Base-by-base conservation (phyloP, 2,797 vertebrate species). In the Melopsittacus undulatus region DNA sequence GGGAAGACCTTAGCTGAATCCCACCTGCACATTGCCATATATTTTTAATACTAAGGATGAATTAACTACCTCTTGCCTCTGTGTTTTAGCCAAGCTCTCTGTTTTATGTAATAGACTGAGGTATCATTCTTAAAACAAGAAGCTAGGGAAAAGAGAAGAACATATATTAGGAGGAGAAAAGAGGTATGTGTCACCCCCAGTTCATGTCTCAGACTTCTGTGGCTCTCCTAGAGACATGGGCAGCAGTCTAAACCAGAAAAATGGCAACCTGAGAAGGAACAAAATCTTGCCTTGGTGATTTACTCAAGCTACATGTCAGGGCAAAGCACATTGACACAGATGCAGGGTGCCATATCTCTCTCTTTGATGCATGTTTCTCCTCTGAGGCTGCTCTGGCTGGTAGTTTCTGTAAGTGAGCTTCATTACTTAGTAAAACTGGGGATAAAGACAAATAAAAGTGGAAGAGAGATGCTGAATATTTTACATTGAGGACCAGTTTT, bases 1-100 rank as follows among this genome's bases (percentile, higher is more conserved):
- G 62, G 56, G 64, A 91, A 91, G 22, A 86, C 13, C n/a, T 40
- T 30, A 87, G 16, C 16, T 88, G 63, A 56, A 68, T 91, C 95
- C 18, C 38, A 46, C n/a, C 84, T 67, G 56, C 21, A 88, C 24
- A 19, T 83, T 83, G 30, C 9, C 82, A 61, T 69, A 79, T 8
- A 52, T 52, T 45, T 92, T 56, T 26, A 78, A 49, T 74, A 75
- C 9, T 83, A 75, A 64, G 40, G n/a, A 75, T 74, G 69, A 90
- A 92, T 87, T 95, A 79, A 61, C 29, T 81, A 8, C 19, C 3
- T 2, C 18, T 64, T 83, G 27, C 20, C 12, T 74, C 69, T 63
- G 16, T 51, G 22, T 54, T 85, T 80, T 74, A 70, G 24, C 30
- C 36, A 76, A 76, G 5, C 9, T 49, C 5, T 72, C 20, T 67